Conservation (phyloP, 2,797 vertebrate genomes). For the Anolis apletophallus region DNA sequence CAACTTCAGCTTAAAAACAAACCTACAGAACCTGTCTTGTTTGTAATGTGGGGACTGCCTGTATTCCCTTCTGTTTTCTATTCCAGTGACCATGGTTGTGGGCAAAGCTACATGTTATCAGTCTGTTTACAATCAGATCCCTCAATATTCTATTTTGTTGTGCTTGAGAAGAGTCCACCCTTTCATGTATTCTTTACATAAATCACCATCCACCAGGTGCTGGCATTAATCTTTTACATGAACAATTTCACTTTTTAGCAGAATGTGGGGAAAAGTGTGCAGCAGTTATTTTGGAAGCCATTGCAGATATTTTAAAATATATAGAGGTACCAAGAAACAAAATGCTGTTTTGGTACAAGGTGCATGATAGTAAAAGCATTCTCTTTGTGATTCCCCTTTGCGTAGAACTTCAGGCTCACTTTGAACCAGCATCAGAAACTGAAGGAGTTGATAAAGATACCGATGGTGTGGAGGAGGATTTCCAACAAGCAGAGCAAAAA, state of each 20-base stretch:
- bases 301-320: neutral
- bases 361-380: neutral
- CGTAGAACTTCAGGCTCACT: slow-evolving; percentile 89
- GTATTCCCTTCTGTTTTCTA: neutral
- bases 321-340: neutral
- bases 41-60: too few species aligned
- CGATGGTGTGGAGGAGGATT: slow-evolving; percentile 83
- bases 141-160: neutral
- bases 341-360: neutral
- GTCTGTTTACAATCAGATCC: neutral
- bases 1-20: too few species aligned
- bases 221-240: neutral
- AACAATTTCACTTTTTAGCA: neutral
- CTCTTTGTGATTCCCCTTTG: neutral
- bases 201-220: neutral
- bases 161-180: neutral
- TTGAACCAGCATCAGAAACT: slow-evolving; percentile 86
- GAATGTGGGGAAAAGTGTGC: too few species aligned
- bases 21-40: too few species aligned
- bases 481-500: slow-evolving; percentile 66
- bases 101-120: neutral
- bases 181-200: neutral
- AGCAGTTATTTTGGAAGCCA: neutral
- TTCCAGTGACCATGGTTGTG: neutral
- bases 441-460: slow-evolving; percentile 87